Evolutionary conservation across 1,140 invertebrate species (phyloP).

Genomic region (Lanistes nyassanus): DNA sequence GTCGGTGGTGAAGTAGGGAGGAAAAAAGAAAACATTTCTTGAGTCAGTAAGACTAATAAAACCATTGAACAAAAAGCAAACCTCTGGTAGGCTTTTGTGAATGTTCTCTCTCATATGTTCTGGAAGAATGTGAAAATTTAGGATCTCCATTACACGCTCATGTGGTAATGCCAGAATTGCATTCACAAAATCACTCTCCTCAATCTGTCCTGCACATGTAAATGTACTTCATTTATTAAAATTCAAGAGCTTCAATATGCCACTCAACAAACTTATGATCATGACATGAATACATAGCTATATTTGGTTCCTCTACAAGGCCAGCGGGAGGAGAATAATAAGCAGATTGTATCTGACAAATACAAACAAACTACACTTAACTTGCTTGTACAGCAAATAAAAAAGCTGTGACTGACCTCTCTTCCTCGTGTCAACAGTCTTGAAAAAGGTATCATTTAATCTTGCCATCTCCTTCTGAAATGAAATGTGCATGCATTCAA

Average conservation of each 20-base stretch:
- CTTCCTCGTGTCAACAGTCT: conserved; percentile 37
- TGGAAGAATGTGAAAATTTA: conserved; percentile 54
- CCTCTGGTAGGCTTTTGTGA: conserved; percentile 54
- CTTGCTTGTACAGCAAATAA: background rate
- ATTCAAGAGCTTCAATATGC: background rate
- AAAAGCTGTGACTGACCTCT: conserved; percentile 36
- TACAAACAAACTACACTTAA: background rate
- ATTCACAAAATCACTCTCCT: conserved; percentile 43
- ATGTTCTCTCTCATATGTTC: conserved; percentile 53
- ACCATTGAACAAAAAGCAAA: conserved; percentile 16
- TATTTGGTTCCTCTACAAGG: background rate
- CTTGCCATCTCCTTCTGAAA: conserved; percentile 42
- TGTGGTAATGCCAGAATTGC: conserved; percentile 41
- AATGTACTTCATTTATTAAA: conserved; percentile 5
- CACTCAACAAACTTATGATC: background rate
- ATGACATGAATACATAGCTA: background rate
- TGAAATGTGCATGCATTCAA: conserved; percentile 5
- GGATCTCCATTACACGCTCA: conserved; percentile 32
- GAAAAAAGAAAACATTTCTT: conserved; percentile 2
- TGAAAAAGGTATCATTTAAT: conserved; percentile 44
- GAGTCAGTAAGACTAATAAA: background rate
- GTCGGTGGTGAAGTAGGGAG: background rate
- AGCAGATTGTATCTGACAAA: background rate
- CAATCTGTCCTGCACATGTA: conserved; percentile 36
- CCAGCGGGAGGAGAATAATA: background rate